These are phyloP conservation scores for Oegoconia quadripuncta DNA, from an alignment of 2,888 invertebrate genomes.

Conservation along the genomic window DNA sequence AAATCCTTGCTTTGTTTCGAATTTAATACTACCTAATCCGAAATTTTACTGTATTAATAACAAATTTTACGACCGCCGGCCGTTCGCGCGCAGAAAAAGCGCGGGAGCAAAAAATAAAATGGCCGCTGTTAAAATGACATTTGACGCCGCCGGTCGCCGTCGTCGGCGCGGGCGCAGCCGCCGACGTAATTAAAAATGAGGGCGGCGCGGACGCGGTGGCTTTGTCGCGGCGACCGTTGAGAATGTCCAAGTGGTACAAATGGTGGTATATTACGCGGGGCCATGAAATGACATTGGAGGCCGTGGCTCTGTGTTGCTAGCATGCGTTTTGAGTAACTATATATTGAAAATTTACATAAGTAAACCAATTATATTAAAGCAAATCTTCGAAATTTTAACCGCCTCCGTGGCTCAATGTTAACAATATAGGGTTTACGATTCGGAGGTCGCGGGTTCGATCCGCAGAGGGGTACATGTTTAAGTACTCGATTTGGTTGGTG, in stretches of 20 bases:
- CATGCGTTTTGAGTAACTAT: too few relatives aligned
- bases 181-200: constrained; percentile 40
- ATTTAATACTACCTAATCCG: constrained; percentile 73
- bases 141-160: constrained; percentile 41
- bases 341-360: too few relatives aligned
- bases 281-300: constrained; percentile 7
- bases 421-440: too few relatives aligned
- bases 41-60: constrained; percentile 76
- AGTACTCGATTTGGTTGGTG: too few relatives aligned
- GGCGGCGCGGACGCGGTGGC: constrained; percentile 23
- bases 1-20: constrained; percentile 74
- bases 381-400: too few relatives aligned
- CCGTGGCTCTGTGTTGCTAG: too few relatives aligned
- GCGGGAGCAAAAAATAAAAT: constrained; percentile 57
- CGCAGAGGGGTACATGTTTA: too few relatives aligned
- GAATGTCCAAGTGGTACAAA: constrained; percentile 10
- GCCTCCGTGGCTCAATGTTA: too few relatives aligned
- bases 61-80: constrained; percentile 62
- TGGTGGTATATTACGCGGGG: too few relatives aligned
- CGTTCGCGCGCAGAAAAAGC: constrained; percentile 40
- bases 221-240: constrained; percentile 18
- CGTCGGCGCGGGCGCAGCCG: constrained; percentile 20
- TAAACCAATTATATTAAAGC: too few relatives aligned
- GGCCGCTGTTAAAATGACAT: constrained; percentile 62
- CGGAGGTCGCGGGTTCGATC: too few relatives aligned